Evolutionary conservation across 2,888 invertebrate genomes (phyloP).

Genomic region (Periphyllus acericola): DNA sequence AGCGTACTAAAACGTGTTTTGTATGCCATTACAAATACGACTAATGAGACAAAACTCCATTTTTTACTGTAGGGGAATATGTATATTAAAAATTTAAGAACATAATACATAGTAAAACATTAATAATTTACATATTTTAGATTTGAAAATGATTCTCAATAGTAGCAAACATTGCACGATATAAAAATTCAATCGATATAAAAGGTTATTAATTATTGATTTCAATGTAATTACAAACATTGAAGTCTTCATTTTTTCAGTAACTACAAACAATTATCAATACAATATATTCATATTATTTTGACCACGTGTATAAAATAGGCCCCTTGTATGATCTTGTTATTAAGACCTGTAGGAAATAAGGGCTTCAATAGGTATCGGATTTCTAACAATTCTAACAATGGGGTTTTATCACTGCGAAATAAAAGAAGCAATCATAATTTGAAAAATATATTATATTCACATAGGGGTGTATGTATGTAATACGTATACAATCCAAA

Average conservation of each 20-base stretch:
- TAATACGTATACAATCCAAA: constrained; percentile 2
- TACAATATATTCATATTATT: not conserved
- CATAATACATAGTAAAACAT: not conserved
- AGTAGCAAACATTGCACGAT: not conserved
- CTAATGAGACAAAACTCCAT: constrained; percentile 43
- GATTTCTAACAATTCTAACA: constrained; percentile 5
- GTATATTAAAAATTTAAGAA: not conserved
- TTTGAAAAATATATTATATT: no score
- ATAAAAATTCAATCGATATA: not conserved
- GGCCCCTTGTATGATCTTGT: not conserved
- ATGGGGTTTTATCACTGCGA: not conserved
- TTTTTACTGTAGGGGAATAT: not conserved
- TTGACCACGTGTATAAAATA: not conserved
- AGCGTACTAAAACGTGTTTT: constrained; percentile 50
- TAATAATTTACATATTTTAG: not conserved
- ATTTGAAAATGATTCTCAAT: not conserved
- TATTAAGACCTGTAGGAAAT: constrained; percentile 9
- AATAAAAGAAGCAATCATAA: constrained; percentile 18
- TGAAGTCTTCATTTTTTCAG: not conserved
- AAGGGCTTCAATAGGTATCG: constrained; percentile 41
- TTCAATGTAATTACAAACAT: not conserved
- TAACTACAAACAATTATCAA: not conserved
- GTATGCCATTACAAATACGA: constrained; percentile 21
- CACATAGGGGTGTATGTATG: not conserved
- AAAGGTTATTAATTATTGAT: not conserved